Base-by-base conservation (phyloP, 2,797 vertebrate species). In the Salmo trutta region DNA sequence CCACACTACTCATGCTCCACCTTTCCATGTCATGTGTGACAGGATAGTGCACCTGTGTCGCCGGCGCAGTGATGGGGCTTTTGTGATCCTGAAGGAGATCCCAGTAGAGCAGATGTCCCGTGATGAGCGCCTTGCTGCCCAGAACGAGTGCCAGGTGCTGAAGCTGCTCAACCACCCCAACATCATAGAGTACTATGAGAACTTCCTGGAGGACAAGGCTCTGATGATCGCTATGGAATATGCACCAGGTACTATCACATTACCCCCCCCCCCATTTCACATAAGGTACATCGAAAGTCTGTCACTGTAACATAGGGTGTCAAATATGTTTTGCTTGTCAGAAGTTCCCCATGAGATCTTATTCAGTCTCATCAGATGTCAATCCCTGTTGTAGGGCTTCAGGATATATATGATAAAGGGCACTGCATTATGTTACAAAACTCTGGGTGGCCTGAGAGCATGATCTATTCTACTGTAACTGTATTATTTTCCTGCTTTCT, bases 211-310 rank as follows among this genome's bases (percentile, higher is more conserved):
- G 83, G 98, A 99, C 93, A 99, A 99, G 81, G 98, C 98, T 0
- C 97, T 99, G 54, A 99, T 99, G 98, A 99, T 99, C 0, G 98
- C 97, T 16, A 99, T 99, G 98, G 98, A 99, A 87, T 99, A 99
- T 0, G 98, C 98, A 51, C 98, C 98, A 94, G 98, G 98, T 97
- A 88, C 75, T 84, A 69, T 79, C 6, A 65, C 6, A 66, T 88
- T 84, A 87, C 85, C n/a, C 56, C 56, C 19, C 56, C 8, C 81
- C 10, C 41, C 68, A 31, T 52, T 51, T 10, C 41, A 47, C 41
- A 47, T 47, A 47, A 47, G 53, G 5, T n/a, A 47, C 33, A 24
- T 52, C 19, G 27, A 83, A 76, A n/a, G 62, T 65, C 64, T 66
- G 62, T 14, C 79, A 74, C 65, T 67, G 51, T 76, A 79, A 73